phyloP scores from a whole-genome alignment of 2,113 vertebrate genomes.

The Mandrillus leucophaeus region DNA sequence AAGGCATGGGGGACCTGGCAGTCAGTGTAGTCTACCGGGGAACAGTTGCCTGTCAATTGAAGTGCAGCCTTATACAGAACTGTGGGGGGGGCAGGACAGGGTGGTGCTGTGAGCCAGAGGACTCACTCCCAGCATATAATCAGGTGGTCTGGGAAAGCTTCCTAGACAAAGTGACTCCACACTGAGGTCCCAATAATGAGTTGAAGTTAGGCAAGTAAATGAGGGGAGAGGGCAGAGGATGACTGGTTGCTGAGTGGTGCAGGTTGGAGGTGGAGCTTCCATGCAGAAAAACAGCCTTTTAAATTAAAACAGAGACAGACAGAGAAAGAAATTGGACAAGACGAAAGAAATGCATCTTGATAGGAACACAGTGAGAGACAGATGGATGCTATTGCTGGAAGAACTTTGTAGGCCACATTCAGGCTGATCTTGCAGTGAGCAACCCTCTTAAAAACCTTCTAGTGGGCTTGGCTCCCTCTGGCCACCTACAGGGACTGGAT shows the following conservation, averaged over 20 bases:
- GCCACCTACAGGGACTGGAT: neutral
- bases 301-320: neutral
- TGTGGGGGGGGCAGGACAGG: rapidly evolving
- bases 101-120: neutral
- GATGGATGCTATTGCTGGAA: neutral
- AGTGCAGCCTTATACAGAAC: neutral
- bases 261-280: neutral
- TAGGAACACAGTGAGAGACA: neutral
- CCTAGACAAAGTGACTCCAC: neutral
- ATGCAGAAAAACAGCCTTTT: neutral
- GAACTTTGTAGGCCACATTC: neutral
- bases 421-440: neutral
- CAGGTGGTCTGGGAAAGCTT: neutral
- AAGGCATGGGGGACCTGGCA: neutral
- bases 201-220: neutral
- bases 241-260: rapidly evolving
- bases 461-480: neutral
- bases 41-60: neutral
- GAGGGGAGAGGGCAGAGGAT: neutral
- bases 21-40: neutral
- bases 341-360: neutral
- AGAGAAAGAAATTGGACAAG: neutral
- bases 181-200: neutral
- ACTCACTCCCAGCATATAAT: neutral
- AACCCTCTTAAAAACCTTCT: neutral